Evolutionary conservation across 2,888 invertebrate genomes (phyloP).

Genomic region (Xestobium rufovillosum): DNA sequence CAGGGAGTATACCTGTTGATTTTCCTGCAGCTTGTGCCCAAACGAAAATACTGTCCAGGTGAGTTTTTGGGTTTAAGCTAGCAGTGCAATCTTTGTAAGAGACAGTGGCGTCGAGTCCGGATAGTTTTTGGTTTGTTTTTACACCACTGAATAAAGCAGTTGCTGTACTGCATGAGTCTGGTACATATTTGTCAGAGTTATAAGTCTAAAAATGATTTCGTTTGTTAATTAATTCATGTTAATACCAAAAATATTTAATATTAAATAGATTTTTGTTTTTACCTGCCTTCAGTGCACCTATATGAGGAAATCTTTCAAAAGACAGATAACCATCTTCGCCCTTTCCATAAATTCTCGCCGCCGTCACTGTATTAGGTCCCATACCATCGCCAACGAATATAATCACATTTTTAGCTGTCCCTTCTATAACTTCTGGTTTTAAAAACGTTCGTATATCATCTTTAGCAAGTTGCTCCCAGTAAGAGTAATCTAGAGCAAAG

Average conservation of each 20-base stretch:
- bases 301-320: conserved; percentile 77
- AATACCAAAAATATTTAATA: too few species aligned
- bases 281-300: conserved; percentile 75
- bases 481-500: conserved; percentile 32
- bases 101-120: conserved; percentile 69
- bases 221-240: conserved; percentile 2
- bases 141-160: conserved; percentile 81
- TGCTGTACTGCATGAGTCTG: conserved; percentile 84
- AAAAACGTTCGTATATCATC: conserved; percentile 33
- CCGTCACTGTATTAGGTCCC: conserved; percentile 79
- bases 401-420: conserved; percentile 70
- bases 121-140: conserved; percentile 71
- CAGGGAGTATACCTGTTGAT: conserved; percentile 64
- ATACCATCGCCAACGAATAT: conserved; percentile 87
- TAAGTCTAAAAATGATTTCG: conserved; percentile 65
- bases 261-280: background rate
- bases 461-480: conserved; percentile 34
- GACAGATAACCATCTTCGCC: conserved; percentile 65
- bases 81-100: conserved; percentile 55
- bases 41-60: conserved; percentile 57
- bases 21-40: conserved; percentile 71
- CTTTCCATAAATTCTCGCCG: conserved; percentile 70
- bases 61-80: conserved; percentile 50
- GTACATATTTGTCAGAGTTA: conserved; percentile 76
- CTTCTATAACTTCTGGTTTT: conserved; percentile 26